Percentiles rank a stretch among this genome's conserved stretches.
phyloP scores from a whole-genome alignment of 2,888 invertebrate species.

The Ophion slaviceki region DNA sequence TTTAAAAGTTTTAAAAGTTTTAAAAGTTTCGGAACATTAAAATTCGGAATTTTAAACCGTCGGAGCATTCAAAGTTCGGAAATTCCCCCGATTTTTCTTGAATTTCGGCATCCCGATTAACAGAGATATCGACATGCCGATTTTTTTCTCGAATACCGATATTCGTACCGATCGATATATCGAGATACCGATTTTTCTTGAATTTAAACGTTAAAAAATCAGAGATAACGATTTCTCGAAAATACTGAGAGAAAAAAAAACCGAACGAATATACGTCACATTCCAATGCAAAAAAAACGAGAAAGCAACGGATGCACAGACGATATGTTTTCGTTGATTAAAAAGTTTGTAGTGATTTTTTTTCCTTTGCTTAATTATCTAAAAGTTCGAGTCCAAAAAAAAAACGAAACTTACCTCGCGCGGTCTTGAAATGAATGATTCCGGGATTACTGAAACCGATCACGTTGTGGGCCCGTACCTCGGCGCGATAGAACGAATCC shows the following conservation, averaged over 20 bases:
- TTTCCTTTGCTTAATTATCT: neutral
- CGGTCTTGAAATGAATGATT: slow-evolving; percentile 92
- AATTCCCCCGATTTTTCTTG: no score
- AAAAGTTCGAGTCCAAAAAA: neutral
- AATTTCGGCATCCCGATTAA: no score
- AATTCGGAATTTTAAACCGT: no score
- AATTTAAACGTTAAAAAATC: neutral
- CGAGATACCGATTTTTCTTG: neutral
- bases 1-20: no score
- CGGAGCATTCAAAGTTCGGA: no score
- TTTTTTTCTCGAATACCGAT: neutral
- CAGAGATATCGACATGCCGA: no score
- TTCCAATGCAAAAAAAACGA: neutral
- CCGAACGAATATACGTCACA: neutral
- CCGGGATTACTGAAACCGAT: slow-evolving; percentile 93
- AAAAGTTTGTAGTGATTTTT: neutral
- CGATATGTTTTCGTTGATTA: neutral
- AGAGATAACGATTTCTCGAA: no score
- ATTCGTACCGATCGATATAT: neutral
- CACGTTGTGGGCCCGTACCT: slow-evolving; percentile 93
- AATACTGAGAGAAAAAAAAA: neutral
- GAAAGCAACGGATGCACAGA: neutral
- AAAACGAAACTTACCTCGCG: slow-evolving; percentile 90
- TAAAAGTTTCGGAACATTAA: no score
- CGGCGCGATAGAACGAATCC: slow-evolving; percentile 93